Evolutionary conservation across 2,797 vertebrate species (phyloP), one percentile per base, ranked within the genome.

Genomic region (Pantherophis alleghaniensis): DNA sequence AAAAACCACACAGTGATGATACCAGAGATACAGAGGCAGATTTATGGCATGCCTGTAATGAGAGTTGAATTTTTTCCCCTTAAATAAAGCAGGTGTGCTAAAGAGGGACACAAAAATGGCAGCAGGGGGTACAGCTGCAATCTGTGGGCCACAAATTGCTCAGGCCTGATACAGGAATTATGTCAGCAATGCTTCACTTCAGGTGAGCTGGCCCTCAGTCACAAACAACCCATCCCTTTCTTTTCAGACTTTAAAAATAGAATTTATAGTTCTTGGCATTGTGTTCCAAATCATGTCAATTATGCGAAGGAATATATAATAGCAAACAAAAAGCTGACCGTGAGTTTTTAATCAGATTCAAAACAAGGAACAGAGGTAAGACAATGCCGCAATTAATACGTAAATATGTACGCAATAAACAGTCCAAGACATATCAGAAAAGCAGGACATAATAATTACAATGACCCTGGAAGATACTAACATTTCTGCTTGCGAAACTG

Each of bases 401-500:
- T 92, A 55, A 93, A 69, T 87, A 91, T 89, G 87, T 57, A 51
- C 90, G 92, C 32, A 42, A 3, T 69, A 60, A 93, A 90, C 92
- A 91, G 94, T 94, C 10, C 92, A 95, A 86, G 66, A 51, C 56
- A 89, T 87, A 37, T 42, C 86, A 53, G 60, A 28, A 51, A 91
- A 94, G 93, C 83, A 95, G 92, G 91, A 94, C 93, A 91, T n/a
- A 93, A 91, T n/a, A 66, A 88, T 56, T 18, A n/a, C 66, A 47
- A 93, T 2, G 0, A 94, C 91, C 95, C 94, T 1, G 0, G n/a
- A 94, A 90, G 59, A 88, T 94, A 88, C 95, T 94, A 57, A 92
- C 37, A 89, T 91, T 90, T 69, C n/a, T 66, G 87, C 95, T 96
- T 88, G 92, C 94, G 93, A 51, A 47, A 95, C 92, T 96, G 95